These are phyloP conservation scores for Colletes collaris DNA, from an alignment of 2,888 invertebrate genomes.

Conservation along the genomic window DNA sequence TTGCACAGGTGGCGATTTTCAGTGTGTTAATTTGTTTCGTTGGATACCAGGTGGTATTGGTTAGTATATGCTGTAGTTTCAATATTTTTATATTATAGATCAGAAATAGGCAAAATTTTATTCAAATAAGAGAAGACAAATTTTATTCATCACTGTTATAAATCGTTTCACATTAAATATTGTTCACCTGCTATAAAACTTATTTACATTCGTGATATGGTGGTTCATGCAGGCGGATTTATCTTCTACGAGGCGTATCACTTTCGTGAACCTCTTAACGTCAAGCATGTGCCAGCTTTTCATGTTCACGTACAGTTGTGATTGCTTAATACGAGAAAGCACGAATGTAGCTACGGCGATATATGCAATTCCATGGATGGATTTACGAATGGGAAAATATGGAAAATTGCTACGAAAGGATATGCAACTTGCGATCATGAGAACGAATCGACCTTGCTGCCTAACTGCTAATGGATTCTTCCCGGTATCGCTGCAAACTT, in stretches of 20 bases:
- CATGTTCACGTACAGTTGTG: conserved; percentile 45
- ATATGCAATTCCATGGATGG: conserved; percentile 9
- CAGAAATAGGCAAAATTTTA: too few species aligned
- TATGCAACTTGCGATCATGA: conserved; percentile 54
- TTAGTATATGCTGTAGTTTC: conserved; percentile 26
- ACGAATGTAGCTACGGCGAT: background rate
- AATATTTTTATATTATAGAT: too few species aligned
- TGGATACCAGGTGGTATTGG: conserved; percentile 56
- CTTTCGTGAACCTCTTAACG: conserved; percentile 9
- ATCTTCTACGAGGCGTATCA: conserved; percentile 5
- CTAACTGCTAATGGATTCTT: conserved; percentile 55
- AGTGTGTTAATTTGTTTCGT: conserved; percentile 55
- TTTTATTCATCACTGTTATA: too few species aligned
- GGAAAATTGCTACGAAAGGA: conserved; percentile 43
- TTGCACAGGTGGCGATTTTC: conserved; percentile 60
- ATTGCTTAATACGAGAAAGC: conserved; percentile 21
- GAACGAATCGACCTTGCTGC: conserved; percentile 47
- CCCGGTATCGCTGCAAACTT: conserved; percentile 55
- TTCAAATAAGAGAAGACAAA: too few species aligned
- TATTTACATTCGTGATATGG: too few species aligned
- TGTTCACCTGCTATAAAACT: too few species aligned
- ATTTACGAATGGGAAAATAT: conserved; percentile 8
- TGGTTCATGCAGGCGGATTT: background rate
- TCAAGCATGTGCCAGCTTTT: conserved; percentile 25
- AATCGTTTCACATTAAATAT: too few species aligned